These are phyloP conservation scores for Triplophysa dalaica DNA, from an alignment of 2,113 vertebrate genomes.

Conservation along the genomic window DNA sequence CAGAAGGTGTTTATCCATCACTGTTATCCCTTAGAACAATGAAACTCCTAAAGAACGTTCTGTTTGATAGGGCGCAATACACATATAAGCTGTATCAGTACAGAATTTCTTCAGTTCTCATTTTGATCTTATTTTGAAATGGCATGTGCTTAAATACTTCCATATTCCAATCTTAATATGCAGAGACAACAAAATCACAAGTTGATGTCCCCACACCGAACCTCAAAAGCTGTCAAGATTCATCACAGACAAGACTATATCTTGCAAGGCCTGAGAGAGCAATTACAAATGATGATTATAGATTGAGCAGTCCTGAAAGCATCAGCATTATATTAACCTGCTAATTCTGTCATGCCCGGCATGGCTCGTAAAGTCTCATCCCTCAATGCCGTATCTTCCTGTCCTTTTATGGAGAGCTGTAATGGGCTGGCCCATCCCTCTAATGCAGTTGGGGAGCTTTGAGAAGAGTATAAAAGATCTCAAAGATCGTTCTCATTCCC, in stretches of 20 bases:
- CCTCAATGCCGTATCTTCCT: conserved; percentile 30
- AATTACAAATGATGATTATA: neutral
- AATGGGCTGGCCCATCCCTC: neutral
- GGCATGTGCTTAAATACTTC: too few relatives aligned
- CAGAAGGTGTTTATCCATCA: conserved; percentile 2
- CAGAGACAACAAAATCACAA: neutral
- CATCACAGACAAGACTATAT: neutral
- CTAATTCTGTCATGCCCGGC: conserved; percentile 17
- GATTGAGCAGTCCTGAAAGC: neutral
- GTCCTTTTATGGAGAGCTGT: conserved; percentile 46
- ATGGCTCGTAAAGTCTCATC: conserved; percentile 21
- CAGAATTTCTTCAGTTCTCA: neutral
- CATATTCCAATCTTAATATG: neutral
- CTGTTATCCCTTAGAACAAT: neutral
- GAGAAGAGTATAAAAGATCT: conserved; percentile 47
- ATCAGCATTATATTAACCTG: conserved; percentile 2
- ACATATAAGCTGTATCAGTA: neutral
- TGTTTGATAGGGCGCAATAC: neutral
- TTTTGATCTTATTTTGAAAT: neutral
- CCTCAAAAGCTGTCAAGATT: neutral
- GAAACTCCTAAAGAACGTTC: neutral
- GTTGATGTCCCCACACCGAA: too few relatives aligned
- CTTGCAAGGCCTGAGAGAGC: neutral
- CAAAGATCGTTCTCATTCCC: conserved; percentile 1
- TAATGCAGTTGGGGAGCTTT: conserved; percentile 10